Percentiles rank a stretch among this genome's conserved stretches.
Conservation (phyloP, 2,888 invertebrate species). For the Phalangium opilio region DNA sequence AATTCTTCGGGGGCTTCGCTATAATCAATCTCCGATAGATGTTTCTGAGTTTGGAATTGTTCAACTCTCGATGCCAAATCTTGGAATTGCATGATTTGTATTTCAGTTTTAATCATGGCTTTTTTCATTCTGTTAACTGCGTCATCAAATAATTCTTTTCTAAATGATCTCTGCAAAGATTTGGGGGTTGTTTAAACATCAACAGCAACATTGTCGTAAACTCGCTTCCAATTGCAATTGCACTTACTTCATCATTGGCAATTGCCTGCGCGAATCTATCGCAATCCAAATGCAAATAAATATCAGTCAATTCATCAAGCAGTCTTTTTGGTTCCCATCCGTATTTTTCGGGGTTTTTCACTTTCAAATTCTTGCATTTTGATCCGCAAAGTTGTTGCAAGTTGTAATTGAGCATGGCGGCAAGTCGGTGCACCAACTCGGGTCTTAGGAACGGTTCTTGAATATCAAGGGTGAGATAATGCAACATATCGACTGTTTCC, state of each 20-base stretch:
- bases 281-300: constrained; percentile 90
- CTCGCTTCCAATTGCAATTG: too few relatives aligned
- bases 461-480: constrained; percentile 86
- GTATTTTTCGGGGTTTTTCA: constrained; percentile 82
- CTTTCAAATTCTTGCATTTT: constrained; percentile 80
- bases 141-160: constrained; percentile 78
- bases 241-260: constrained; percentile 78
- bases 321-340: constrained; percentile 92
- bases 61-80: constrained; percentile 55
- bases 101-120: constrained; percentile 63
- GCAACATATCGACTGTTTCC: constrained; percentile 96
- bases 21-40: constrained; percentile 62
- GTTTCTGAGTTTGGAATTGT: constrained; percentile 44
- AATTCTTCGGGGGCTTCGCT: constrained; percentile 34
- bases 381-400: constrained; percentile 89
- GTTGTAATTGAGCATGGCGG: constrained; percentile 98
- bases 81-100: constrained; percentile 71
- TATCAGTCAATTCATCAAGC: constrained; percentile 80
- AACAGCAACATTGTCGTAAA: too few relatives aligned
- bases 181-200: too few relatives aligned
- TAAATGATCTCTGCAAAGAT: constrained; percentile 70
- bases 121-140: constrained; percentile 68
- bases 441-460: constrained; percentile 85
- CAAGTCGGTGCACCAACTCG: constrained; percentile 80
- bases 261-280: constrained; percentile 77